Conservation (phyloP, 2,797 vertebrate genomes). For the Urocyon cinereoargenteus region DNA sequence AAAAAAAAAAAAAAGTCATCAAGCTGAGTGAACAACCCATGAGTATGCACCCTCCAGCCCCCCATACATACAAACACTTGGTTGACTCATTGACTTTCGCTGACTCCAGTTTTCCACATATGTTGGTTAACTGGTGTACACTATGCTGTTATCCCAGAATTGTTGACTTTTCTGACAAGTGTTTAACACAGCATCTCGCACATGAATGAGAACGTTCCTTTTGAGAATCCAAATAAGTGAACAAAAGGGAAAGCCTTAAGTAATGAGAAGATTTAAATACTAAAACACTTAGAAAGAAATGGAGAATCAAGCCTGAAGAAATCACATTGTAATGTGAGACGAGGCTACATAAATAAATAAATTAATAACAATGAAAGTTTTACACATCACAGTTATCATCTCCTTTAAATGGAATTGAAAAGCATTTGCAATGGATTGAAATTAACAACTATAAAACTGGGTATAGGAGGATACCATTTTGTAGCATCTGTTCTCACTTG, state of each 20-base stretch:
- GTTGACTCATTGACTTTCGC: background rate
- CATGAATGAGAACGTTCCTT: background rate
- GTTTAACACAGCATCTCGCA: background rate
- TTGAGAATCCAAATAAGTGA: background rate
- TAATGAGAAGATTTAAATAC: slow-evolving; percentile 37
- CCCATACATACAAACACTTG: background rate
- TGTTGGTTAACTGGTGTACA: background rate
- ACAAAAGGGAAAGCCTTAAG: slow-evolving; percentile 2
- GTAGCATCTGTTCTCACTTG: slow-evolving; percentile 56
- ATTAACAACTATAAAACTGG: background rate
- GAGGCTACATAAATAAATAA: slow-evolving; percentile 9
- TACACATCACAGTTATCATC: background rate
- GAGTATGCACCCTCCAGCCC: no score
- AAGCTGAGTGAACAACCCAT: background rate
- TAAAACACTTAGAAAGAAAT: slow-evolving; percentile 27
- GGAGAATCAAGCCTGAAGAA: background rate
- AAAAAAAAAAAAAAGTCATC: background rate
- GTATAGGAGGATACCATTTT: background rate
- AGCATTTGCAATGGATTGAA: background rate
- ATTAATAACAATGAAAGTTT: slow-evolving; percentile 27
- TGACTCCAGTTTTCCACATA: background rate
- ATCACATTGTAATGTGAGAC: background rate
- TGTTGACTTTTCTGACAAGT: background rate
- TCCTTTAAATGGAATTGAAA: background rate
- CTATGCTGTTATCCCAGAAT: background rate